Percentiles rank a stretch among this genome's conserved stretches.
phyloP scores from a whole-genome alignment of 1,140 invertebrate genomes.

The Drosophila quadrilineata region DNA sequence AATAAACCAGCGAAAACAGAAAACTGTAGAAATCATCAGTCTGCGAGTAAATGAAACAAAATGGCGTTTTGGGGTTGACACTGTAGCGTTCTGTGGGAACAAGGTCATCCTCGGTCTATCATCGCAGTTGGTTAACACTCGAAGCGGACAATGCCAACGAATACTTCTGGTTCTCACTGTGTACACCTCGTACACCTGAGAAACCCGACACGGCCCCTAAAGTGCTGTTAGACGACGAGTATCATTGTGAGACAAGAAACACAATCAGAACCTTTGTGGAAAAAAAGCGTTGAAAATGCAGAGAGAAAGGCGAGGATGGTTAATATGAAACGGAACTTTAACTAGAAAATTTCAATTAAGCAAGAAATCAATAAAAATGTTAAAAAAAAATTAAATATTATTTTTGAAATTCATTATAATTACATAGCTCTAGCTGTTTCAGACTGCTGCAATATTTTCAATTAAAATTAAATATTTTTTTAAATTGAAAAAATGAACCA shows the following conservation, averaged over 20 bases:
- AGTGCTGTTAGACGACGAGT: slow-evolving; percentile 38
- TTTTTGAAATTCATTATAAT: no score
- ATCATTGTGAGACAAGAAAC: neutral
- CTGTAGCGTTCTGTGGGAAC: slow-evolving; percentile 41
- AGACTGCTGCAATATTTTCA: no score
- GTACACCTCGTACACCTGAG: slow-evolving; percentile 21
- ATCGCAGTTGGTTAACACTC: neutral
- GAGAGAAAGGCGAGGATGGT: neutral
- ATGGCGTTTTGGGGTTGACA: slow-evolving; percentile 20
- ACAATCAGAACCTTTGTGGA: slow-evolving; percentile 11
- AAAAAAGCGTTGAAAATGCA: no score
- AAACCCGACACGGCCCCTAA: slow-evolving; percentile 10
- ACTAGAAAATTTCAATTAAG: no score
- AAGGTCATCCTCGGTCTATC: slow-evolving; percentile 27
- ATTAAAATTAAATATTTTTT: no score
- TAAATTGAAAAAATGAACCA: no score
- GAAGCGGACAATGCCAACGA: neutral
- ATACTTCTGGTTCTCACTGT: slow-evolving; percentile 4
- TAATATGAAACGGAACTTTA: neutral
- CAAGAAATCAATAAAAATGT: no score
- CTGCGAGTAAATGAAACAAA: slow-evolving; percentile 27
- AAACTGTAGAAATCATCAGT: slow-evolving; percentile 26
- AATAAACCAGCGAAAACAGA: slow-evolving; percentile 19
- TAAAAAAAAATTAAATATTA: no score
- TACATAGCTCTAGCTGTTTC: no score